Evolutionary conservation across 1,140 invertebrate genomes (phyloP).

Genomic region (Pomacea maculata): DNA sequence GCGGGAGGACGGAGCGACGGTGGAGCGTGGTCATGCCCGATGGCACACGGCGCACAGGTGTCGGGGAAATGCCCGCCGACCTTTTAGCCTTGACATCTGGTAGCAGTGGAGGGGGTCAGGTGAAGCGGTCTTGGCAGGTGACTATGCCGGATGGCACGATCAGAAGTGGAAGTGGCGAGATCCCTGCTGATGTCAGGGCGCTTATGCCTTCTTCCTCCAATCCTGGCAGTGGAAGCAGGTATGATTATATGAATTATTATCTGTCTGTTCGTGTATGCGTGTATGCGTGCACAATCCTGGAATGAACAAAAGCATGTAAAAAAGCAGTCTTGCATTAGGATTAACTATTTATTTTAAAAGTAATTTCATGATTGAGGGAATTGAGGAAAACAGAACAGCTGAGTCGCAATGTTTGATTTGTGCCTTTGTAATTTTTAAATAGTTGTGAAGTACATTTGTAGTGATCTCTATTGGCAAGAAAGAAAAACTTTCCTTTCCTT

Average conservation of each 20-base stretch:
- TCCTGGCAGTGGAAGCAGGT: conserved; percentile 6
- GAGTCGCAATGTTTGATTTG: too few species aligned
- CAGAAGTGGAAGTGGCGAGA: conserved; percentile 19
- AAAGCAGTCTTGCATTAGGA: too few species aligned
- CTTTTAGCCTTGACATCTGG: conserved; percentile 2
- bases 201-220: neutral
- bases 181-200: conserved; percentile 18
- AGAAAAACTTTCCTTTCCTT: too few species aligned
- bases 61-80: conserved; percentile 9
- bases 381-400: too few species aligned
- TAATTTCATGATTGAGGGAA: too few species aligned
- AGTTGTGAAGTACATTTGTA: too few species aligned
- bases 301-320: too few species aligned
- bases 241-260: neutral
- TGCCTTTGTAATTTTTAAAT: too few species aligned
- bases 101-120: neutral
- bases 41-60: conserved; percentile 7
- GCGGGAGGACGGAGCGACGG: neutral
- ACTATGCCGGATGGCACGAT: conserved; percentile 29
- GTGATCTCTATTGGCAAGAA: too few species aligned
- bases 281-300: too few species aligned
- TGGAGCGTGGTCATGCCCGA: conserved; percentile 23
- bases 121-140: conserved; percentile 21
- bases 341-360: too few species aligned
- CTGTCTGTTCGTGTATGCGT: neutral